Evolutionary conservation across 2,113 vertebrate species (phyloP).

Genomic region (Mohoua ochrocephala): DNA sequence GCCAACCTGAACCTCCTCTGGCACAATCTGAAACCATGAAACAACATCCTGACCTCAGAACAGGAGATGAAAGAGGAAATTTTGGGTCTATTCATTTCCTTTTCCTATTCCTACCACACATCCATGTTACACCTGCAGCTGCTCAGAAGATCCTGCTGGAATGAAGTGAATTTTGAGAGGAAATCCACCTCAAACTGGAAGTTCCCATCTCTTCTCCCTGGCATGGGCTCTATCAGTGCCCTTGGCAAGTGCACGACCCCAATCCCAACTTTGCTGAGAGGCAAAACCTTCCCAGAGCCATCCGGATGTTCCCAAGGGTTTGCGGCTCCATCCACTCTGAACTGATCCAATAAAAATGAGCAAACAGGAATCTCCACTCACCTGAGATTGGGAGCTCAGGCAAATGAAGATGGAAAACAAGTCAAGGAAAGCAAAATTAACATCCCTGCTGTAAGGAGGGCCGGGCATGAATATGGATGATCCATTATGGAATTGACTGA

Average conservation of each 20-base stretch:
- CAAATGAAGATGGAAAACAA: slow-evolving; percentile 28
- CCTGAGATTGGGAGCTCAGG: neutral
- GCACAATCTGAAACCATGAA: no score
- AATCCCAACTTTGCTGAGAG: fast-evolving
- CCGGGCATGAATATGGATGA: neutral
- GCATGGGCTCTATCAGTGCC: no score
- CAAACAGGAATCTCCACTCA: neutral
- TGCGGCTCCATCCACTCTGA: neutral
- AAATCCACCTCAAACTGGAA: neutral
- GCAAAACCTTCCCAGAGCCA: neutral
- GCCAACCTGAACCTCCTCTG: no score
- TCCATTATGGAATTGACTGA: neutral
- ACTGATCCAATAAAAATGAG: neutral
- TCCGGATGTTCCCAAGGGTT: fast-evolving
- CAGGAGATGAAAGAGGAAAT: no score
- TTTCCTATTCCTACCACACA: fast-evolving
- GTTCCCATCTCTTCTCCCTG: neutral
- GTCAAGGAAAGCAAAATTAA: slow-evolving; percentile 16
- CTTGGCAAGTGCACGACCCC: fast-evolving
- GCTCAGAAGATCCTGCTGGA: neutral
- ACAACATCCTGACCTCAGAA: no score
- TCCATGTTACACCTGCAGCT: no score
- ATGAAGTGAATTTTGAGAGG: neutral
- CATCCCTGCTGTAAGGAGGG: neutral
- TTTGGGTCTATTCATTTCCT: no score